phyloP scores from a whole-genome alignment of 1,140 invertebrate species.

The Drosophila carrolli region DNA sequence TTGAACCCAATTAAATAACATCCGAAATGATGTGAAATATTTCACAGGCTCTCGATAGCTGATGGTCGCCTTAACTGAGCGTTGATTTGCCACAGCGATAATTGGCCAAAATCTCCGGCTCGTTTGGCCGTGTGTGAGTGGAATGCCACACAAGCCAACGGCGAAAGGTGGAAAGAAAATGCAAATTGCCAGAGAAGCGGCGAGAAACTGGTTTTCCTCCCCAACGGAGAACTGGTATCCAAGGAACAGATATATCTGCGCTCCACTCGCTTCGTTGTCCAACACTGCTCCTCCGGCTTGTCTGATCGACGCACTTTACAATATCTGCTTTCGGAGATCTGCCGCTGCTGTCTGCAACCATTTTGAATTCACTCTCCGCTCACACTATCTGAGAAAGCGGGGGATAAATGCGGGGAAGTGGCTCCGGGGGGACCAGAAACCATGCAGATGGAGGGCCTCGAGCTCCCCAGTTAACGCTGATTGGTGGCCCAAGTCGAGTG shows the following conservation, averaged over 20 bases:
- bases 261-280: conserved; percentile 12
- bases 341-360: conserved; percentile 50
- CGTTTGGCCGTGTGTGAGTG: conserved; percentile 9
- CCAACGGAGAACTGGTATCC: conserved; percentile 32
- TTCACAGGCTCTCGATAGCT: conserved; percentile 4
- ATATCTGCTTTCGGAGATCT: conserved; percentile 48
- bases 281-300: conserved; percentile 39
- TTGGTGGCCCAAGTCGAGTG: conserved; percentile 64
- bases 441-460: conserved; percentile 23
- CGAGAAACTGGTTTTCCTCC: conserved; percentile 43
- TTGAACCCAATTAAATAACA: background rate
- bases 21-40: background rate
- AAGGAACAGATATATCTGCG: conserved; percentile 36
- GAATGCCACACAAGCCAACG: conserved; percentile 25
- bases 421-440: conserved; percentile 11
- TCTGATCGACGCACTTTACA: conserved; percentile 69
- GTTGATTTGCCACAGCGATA: conserved; percentile 42
- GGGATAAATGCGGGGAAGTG: conserved; percentile 2
- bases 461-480: conserved; percentile 58
- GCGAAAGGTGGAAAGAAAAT: conserved; percentile 53
- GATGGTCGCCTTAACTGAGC: conserved; percentile 25
- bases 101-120: conserved; percentile 30
- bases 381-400: conserved; percentile 30
- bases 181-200: conserved; percentile 42
- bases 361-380: conserved; percentile 57